Evolutionary conservation across 1,140 invertebrate species (phyloP), one percentile per base, ranked within the genome.

Genomic region (Araneus ventricosus): DNA sequence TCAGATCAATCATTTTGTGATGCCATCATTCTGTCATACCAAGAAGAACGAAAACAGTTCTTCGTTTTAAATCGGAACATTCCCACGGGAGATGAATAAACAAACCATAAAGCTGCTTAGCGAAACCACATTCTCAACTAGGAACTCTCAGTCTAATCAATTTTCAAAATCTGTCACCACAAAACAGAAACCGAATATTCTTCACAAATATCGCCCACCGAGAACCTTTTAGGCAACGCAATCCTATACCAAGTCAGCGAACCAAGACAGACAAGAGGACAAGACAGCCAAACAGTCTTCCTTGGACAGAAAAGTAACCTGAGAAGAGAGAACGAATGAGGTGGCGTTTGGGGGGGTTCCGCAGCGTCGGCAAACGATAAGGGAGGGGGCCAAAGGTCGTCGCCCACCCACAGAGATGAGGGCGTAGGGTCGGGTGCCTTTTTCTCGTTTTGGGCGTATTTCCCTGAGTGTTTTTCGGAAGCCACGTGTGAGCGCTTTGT

Each of bases 401-500:
- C 88, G 88, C 88, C 88, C 88, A 89, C 88, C 88, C 88, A 89
- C 88, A 57, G 88, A 79, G 88, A 45, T 22, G 63, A 79, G 67
- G 88, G 88, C 67, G 67, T 79, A 27, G 41, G 88, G 86, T 67
- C 37, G 61, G 86, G 86, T 37, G 7, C 22, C 52, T 30, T 67
- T 88, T 45, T 17, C 30, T 70, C 39, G 22, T 88, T 45, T 70
- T 79, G 88, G 70, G 88, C 88, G 88, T 75, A 79, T 59, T 89
- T 89, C 52, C 67, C 41, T 52, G 41, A 67, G 88, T 89, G 88
- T 89, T 59, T 75, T 89, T 63, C 88, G 88, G 88, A 63, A 79
- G 88, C 88, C 88, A 89, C 88, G 88, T 89, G 61, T 45, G 86
- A 45, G 61, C 59, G 45, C 88, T 89, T 89, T 75, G 88, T 89